Evolutionary conservation across 2,888 invertebrate species (phyloP).

Genomic region (Lathronympha strigana): DNA sequence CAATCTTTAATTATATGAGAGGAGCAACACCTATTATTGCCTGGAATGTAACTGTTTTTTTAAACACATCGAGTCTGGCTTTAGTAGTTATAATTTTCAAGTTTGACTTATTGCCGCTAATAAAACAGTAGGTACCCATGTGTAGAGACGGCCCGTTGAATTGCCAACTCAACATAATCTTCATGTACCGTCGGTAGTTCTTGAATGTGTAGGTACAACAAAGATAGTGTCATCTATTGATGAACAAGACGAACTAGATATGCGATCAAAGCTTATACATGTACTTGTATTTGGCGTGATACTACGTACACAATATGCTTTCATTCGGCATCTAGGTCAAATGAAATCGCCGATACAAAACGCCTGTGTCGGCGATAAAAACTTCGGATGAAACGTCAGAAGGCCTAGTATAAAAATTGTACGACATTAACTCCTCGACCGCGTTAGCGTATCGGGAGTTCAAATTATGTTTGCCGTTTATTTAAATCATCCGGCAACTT

Average conservation of each 20-base stretch:
- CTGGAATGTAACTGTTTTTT: slow-evolving; percentile 13
- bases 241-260: slow-evolving; percentile 13
- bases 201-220: slow-evolving; percentile 7
- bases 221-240: slow-evolving; percentile 3
- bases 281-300: not conserved
- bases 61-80: slow-evolving; percentile 10
- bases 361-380: slow-evolving; percentile 6
- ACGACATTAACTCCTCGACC: no score
- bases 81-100: slow-evolving; percentile 10
- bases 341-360: slow-evolving; percentile 12
- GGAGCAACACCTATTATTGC: slow-evolving; percentile 5
- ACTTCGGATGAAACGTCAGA: slow-evolving; percentile 7
- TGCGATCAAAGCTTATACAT: slow-evolving; percentile 4
- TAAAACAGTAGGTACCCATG: slow-evolving; percentile 12
- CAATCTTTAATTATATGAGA: slow-evolving; percentile 15
- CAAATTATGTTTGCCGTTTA: no score
- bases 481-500: no score
- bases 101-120: slow-evolving; percentile 1
- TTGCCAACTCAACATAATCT: slow-evolving; percentile 25
- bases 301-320: slow-evolving; percentile 14
- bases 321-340: slow-evolving; percentile 13
- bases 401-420: no score
- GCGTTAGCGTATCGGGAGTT: no score
- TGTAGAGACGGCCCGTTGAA: slow-evolving; percentile 19
- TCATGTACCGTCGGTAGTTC: not conserved